Percentiles rank a stretch among this genome's conserved stretches.
phyloP scores from a whole-genome alignment of 2,797 vertebrate genomes.

The Rhabdomys pumilio region DNA sequence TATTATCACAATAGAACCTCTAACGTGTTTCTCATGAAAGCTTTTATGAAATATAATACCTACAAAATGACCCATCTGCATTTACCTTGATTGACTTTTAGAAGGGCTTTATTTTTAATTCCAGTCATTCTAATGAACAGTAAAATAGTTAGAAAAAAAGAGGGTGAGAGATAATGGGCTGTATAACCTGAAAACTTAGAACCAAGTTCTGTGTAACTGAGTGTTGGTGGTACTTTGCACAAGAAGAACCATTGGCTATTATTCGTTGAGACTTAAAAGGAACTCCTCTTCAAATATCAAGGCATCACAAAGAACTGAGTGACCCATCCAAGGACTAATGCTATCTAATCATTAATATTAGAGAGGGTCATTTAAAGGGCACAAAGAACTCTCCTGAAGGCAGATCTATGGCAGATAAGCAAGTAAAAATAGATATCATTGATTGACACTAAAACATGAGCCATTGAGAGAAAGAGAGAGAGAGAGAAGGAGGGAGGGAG shows the following conservation, averaged over 20 bases:
- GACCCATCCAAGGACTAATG: constrained; percentile 79
- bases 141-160: constrained; percentile 69
- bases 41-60: constrained; percentile 64
- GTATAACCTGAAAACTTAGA: constrained; percentile 75
- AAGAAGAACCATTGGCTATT: constrained; percentile 50
- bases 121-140: constrained; percentile 69
- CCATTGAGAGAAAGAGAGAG: not conserved
- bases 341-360: constrained; percentile 54
- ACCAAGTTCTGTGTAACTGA: constrained; percentile 70
- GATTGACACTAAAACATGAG: constrained; percentile 25
- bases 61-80: constrained; percentile 40
- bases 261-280: constrained; percentile 73
- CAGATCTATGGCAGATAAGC: not conserved
- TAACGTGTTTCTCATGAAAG: constrained; percentile 21
- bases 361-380: constrained; percentile 48
- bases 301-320: constrained; percentile 72
- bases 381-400: constrained; percentile 54
- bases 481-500: not conserved
- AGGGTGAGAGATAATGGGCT: constrained; percentile 71
- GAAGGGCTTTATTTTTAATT: constrained; percentile 28
- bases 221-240: constrained; percentile 73
- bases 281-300: constrained; percentile 72
- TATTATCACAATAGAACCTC: not conserved
- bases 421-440: constrained; percentile 61
- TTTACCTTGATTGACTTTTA: constrained; percentile 70